Conservation (phyloP, 1,140 invertebrate species). For the Leptoteleia sp. region DNA sequence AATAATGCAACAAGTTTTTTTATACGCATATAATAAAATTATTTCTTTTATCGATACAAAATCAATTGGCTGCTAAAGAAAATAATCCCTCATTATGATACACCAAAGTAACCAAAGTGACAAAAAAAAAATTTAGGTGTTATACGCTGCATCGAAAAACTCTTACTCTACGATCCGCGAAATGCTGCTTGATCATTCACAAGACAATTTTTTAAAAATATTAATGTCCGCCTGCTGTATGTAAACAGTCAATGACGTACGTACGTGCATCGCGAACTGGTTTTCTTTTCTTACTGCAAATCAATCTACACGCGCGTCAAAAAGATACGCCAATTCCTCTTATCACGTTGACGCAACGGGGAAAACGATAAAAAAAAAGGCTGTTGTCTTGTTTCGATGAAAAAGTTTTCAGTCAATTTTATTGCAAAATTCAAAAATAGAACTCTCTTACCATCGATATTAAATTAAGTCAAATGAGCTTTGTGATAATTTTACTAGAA, state of each 20-base stretch:
- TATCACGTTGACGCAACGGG: constrained; percentile 25
- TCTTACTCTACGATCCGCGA: too few relatives aligned
- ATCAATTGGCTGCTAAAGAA: neutral
- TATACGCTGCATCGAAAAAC: too few relatives aligned
- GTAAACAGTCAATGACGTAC: constrained; percentile 43
- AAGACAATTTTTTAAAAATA: too few relatives aligned
- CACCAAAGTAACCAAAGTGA: too few relatives aligned
- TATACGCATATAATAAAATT: neutral
- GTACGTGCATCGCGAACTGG: neutral
- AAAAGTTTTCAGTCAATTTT: too few relatives aligned
- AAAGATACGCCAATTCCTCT: constrained; percentile 25
- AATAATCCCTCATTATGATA: neutral
- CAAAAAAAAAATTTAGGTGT: too few relatives aligned
- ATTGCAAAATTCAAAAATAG: too few relatives aligned
- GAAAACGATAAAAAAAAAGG: constrained; percentile 40
- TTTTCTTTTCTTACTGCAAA: constrained; percentile 39
- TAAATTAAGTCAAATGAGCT: too few relatives aligned
- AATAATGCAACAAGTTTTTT: constrained; percentile 15
- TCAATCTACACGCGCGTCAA: constrained; percentile 28
- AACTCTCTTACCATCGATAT: too few relatives aligned
- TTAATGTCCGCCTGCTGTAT: too few relatives aligned
- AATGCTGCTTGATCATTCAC: too few relatives aligned
- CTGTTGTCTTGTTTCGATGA: constrained; percentile 4
- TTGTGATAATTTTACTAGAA: too few relatives aligned
- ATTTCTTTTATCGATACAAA: neutral